These are phyloP conservation scores for Crossocerus cetratus DNA, from an alignment of 2,888 invertebrate species.

Conservation along the genomic window DNA sequence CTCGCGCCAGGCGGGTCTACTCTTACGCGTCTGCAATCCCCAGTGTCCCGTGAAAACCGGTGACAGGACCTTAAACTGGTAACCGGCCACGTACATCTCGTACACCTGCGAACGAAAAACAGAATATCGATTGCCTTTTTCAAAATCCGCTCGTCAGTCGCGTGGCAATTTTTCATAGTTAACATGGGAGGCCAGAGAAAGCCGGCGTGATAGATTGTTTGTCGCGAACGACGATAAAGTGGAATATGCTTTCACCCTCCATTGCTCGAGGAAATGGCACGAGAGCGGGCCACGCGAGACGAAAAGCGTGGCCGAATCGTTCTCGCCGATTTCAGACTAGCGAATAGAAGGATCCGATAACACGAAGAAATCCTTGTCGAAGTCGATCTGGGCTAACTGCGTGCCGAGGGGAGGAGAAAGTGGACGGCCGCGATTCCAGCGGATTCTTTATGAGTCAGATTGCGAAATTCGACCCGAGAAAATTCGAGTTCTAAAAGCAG, in stretches of 20 bases:
- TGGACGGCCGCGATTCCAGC: constrained; percentile 16
- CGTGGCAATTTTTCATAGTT: too few relatives aligned
- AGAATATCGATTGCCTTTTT: background rate
- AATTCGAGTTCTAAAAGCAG: constrained; percentile 14
- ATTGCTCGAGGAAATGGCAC: constrained; percentile 5
- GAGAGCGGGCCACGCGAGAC: constrained; percentile 4
- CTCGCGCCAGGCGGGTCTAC: constrained; percentile 90
- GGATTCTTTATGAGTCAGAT: constrained; percentile 35
- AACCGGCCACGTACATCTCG: constrained; percentile 94
- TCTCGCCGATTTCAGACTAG: constrained; percentile 12
- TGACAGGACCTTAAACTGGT: constrained; percentile 91
- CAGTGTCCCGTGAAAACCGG: constrained; percentile 94
- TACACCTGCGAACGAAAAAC: constrained; percentile 83
- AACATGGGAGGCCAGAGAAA: background rate
- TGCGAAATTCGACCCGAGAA: constrained; percentile 9
- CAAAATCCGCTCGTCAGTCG: background rate
- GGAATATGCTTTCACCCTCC: background rate
- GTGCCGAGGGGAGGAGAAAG: constrained; percentile 11
- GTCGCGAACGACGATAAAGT: background rate
- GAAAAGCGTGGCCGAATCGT: constrained; percentile 13
- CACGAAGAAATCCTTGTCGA: constrained; percentile 24
- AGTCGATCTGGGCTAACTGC: constrained; percentile 28
- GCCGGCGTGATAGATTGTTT: background rate
- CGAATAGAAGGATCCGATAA: constrained; percentile 26
- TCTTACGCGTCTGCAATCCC: constrained; percentile 89